These are phyloP conservation scores for Anorthoa munda DNA, from an alignment of 2,888 invertebrate species.

Conservation along the genomic window DNA sequence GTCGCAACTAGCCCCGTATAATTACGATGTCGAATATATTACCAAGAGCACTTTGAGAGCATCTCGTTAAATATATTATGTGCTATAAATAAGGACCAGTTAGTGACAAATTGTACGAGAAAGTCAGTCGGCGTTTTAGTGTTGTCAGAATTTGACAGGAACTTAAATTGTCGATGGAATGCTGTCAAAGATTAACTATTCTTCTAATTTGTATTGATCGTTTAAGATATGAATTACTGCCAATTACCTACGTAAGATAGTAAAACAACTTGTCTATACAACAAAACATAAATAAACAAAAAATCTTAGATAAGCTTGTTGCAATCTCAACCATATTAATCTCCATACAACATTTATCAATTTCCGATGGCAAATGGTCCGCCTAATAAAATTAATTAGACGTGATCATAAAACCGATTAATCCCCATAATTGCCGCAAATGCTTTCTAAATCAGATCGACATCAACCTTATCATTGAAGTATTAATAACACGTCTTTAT, in stretches of 20 bases:
- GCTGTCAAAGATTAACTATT: not conserved
- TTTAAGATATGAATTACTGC: not conserved
- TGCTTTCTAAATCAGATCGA: constrained; percentile 60
- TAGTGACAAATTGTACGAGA: constrained; percentile 69
- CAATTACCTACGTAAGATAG: not conserved
- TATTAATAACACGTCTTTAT: constrained; percentile 55
- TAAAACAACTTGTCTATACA: not conserved
- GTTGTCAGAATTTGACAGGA: constrained; percentile 17
- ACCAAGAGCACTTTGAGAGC: constrained; percentile 71
- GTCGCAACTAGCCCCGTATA: constrained; percentile 76
- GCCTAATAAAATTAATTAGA: constrained; percentile 56
- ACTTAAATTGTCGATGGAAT: not conserved
- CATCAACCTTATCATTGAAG: constrained; percentile 52
- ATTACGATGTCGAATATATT: constrained; percentile 83
- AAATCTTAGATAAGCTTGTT: not conserved
- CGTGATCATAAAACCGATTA: constrained; percentile 52
- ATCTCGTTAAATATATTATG: constrained; percentile 75
- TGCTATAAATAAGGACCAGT: constrained; percentile 74
- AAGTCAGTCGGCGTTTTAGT: constrained; percentile 25
- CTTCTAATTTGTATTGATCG: not conserved
- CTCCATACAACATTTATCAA: constrained; percentile 29
- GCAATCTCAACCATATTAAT: constrained; percentile 19
- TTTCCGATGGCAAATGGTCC: constrained; percentile 46
- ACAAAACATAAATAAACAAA: constrained; percentile 15
- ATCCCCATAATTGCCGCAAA: constrained; percentile 43